Evolutionary conservation across 1,140 invertebrate genomes (phyloP).

Genomic region (Sycophila sp.): DNA sequence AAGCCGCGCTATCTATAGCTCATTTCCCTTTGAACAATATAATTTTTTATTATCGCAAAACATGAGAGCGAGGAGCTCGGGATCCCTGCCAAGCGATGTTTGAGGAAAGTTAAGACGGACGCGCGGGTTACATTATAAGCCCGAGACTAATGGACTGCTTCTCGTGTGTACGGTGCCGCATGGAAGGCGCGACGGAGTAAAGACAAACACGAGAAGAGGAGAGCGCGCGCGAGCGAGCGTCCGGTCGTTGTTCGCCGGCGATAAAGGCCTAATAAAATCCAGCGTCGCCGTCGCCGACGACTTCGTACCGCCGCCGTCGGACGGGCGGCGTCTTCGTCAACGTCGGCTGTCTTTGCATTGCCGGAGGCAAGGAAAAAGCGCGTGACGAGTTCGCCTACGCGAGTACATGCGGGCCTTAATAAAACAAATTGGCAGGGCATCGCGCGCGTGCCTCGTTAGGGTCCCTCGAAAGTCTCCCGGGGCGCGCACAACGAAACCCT

Average conservation of each 20-base stretch:
- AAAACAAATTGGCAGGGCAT: slow-evolving; percentile 46
- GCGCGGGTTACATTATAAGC: slow-evolving; percentile 11
- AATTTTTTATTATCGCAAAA: too few relatives aligned
- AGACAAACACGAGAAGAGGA: background rate
- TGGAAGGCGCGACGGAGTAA: background rate
- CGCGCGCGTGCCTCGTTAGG: slow-evolving; percentile 37
- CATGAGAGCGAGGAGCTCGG: too few relatives aligned
- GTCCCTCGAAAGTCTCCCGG: slow-evolving; percentile 33
- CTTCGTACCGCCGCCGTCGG: background rate
- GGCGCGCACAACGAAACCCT: slow-evolving; percentile 26
- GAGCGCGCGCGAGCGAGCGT: too few relatives aligned
- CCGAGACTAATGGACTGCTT: slow-evolving; percentile 3
- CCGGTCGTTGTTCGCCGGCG: too few relatives aligned
- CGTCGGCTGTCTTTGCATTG: background rate
- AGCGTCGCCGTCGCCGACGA: background rate
- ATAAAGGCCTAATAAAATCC: slow-evolving; percentile 53
- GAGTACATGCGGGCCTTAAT: slow-evolving; percentile 29
- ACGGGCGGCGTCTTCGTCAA: background rate
- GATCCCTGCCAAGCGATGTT: too few relatives aligned
- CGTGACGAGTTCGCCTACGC: too few relatives aligned
- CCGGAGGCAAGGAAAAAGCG: too few relatives aligned
- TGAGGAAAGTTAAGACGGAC: too few relatives aligned
- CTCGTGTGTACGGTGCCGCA: background rate
- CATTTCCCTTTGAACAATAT: too few relatives aligned
- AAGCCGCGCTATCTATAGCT: too few relatives aligned